Conservation (phyloP, 2,888 invertebrate genomes). For the Lepidocyrtinus sp. region DNA sequence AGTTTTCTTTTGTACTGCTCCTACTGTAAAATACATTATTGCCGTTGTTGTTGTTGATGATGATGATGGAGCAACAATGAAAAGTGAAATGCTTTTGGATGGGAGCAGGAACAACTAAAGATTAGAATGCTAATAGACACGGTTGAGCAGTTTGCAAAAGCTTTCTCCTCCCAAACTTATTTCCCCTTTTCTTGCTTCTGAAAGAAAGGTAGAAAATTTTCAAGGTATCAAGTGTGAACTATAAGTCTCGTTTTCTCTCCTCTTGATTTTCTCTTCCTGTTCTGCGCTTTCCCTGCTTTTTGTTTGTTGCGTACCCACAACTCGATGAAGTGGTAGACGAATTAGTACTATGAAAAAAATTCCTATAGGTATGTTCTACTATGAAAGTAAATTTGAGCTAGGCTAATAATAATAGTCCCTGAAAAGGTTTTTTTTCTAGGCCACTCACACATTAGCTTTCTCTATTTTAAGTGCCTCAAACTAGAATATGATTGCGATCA, state of each 20-base stretch:
- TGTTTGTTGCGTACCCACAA: background rate
- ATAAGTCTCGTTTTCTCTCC: slow-evolving; percentile 29
- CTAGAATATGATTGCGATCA: background rate
- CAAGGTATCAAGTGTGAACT: background rate
- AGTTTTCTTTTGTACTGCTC: background rate
- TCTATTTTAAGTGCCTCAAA: background rate
- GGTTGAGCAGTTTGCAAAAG: slow-evolving; percentile 47
- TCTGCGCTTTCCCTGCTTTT: background rate
- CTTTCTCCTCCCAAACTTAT: slow-evolving; percentile 20
- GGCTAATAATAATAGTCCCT: background rate
- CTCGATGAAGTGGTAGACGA: too few relatives aligned
- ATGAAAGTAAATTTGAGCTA: too few relatives aligned
- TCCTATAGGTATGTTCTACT: too few relatives aligned
- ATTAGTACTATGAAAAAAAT: too few relatives aligned
- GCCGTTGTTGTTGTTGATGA: slow-evolving; percentile 20
- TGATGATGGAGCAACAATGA: slow-evolving; percentile 22
- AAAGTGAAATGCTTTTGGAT: slow-evolving; percentile 29
- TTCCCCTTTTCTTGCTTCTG: background rate
- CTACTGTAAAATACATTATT: slow-evolving; percentile 33
- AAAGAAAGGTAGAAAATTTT: background rate
- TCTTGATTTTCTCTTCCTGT: background rate
- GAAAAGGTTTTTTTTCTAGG: background rate
- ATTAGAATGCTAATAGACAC: slow-evolving; percentile 56
- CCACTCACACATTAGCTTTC: background rate
- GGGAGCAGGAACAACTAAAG: slow-evolving; percentile 39